Base-by-base conservation (phyloP, 92 coral and sea anemone genomes). In the Pocillopora meandrina region DNA sequence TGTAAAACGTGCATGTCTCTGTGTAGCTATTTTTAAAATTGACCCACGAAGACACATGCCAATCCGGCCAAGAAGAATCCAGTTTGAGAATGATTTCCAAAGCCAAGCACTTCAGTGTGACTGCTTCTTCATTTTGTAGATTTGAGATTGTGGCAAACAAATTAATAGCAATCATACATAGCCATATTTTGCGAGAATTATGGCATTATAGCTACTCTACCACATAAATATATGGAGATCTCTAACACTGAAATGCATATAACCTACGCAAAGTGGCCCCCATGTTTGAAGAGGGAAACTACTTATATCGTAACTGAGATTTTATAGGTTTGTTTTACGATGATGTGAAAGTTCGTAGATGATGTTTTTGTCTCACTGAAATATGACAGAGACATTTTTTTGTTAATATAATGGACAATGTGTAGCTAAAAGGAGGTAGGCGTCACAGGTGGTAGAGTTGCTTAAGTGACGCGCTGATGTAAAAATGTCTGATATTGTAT, bases 401-500 rank as follows among this genome's bases (percentile, higher is more conserved):
- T 71, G 19, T 47, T 56, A 31, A 31, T 33, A 9, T 31, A 26
- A 81, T 81, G 77, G 71, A 81, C 71, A 70, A 81, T 81, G 85
- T 71, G 77, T 60, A 81, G 85, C 71, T 81, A 57, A 21, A 71
- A 77, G 58, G 10, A 55, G 71, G 49, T 13, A 34, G 4, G 56
- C 65, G 36, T 11, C 57, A 81, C 85, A 71, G 78, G 77, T 81
- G 85, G 60, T 23, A 11, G 3, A 7, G 18, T 5, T 59, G 14
- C 23, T 35, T 35, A 17, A 18, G 17, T 35, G 74, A 70, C 56
- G 9, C 23, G 74, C 74, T 35, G 19, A 8, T 10, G 21, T 16
- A 70, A 70, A 69, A 2, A 21, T 26, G 36, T 16, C 20, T 10
- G 74, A 2, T 15, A 35, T 42, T 70, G 1, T 31, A 23, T 42